Percentiles rank a stretch among this genome's conserved stretches.
phyloP scores from a whole-genome alignment of 2,113 vertebrate species.

The Agelaius phoeniceus region DNA sequence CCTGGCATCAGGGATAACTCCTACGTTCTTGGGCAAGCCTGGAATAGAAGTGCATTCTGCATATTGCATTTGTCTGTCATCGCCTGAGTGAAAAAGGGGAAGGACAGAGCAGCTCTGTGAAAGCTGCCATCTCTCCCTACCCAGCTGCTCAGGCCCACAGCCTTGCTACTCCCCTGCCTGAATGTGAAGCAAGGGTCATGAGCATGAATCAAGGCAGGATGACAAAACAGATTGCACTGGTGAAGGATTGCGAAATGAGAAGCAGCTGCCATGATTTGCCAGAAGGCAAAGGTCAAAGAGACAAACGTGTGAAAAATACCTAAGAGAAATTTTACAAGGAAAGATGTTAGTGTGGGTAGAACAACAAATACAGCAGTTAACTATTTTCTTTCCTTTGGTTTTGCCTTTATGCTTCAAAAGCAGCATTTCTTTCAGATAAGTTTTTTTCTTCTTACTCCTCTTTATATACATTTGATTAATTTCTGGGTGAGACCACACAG shows the following conservation, averaged over 20 bases:
- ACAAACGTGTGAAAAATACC: background rate
- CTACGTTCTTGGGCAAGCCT: background rate
- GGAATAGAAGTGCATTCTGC: background rate
- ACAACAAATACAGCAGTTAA: background rate
- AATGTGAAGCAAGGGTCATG: background rate
- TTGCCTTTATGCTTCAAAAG: background rate
- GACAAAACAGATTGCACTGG: background rate
- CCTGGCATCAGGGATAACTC: background rate
- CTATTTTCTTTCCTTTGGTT: background rate
- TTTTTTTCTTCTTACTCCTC: background rate
- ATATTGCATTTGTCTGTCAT: background rate
- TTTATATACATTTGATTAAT: background rate
- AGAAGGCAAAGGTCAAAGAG: background rate
- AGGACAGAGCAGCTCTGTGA: background rate
- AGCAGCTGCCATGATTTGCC: background rate
- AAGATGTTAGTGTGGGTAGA: background rate
- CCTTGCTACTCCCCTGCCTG: background rate
- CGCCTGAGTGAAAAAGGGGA: rapidly evolving
- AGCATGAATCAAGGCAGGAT: background rate
- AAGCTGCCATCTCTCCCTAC: background rate
- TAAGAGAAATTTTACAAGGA: background rate
- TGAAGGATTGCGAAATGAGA: background rate
- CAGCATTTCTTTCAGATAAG: background rate
- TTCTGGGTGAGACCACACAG: background rate
- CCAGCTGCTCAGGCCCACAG: background rate